Evolutionary conservation across 2,888 invertebrate species (phyloP).

Genomic region (Tanaodytes sp.): DNA sequence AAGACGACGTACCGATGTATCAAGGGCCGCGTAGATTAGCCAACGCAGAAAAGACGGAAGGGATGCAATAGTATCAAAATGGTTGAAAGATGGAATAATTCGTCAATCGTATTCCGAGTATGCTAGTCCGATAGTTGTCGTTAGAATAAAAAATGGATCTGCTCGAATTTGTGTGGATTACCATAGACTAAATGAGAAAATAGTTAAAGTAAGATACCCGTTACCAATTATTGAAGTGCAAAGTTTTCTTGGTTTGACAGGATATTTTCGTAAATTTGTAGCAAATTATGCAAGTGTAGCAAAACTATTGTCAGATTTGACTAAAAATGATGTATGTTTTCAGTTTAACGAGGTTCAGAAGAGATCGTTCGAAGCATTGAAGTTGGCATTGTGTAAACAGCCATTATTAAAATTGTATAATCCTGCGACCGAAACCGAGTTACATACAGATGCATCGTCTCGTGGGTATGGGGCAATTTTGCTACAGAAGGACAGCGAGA

Average conservation of each 20-base stretch:
- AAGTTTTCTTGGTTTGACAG: no score
- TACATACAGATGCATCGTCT: no score
- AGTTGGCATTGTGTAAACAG: not conserved
- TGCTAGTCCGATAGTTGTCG: constrained; percentile 60
- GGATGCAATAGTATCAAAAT: not conserved
- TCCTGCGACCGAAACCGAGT: no score
- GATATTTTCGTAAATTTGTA: no score
- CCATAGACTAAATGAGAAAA: constrained; percentile 63
- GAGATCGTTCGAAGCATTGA: not conserved
- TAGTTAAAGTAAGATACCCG: constrained; percentile 56
- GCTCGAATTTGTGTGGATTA: constrained; percentile 28
- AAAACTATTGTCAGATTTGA: no score
- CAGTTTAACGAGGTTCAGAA: not conserved
- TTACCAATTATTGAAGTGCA: constrained; percentile 48
- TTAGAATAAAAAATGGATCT: constrained; percentile 56
- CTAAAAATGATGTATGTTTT: not conserved
- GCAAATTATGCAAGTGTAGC: no score
- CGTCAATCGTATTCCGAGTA: no score
- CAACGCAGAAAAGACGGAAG: not conserved
- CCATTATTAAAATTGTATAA: not conserved
- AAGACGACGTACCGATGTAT: not conserved
- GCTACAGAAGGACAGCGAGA: no score
- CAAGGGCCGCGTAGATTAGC: not conserved
- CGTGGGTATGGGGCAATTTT: no score
- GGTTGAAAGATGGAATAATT: not conserved